Evolutionary conservation across 53 echinoderm and acorn worm genomes (phyloP), one percentile per base, ranked within the genome.

Genomic region (Astropecten irregularis): DNA sequence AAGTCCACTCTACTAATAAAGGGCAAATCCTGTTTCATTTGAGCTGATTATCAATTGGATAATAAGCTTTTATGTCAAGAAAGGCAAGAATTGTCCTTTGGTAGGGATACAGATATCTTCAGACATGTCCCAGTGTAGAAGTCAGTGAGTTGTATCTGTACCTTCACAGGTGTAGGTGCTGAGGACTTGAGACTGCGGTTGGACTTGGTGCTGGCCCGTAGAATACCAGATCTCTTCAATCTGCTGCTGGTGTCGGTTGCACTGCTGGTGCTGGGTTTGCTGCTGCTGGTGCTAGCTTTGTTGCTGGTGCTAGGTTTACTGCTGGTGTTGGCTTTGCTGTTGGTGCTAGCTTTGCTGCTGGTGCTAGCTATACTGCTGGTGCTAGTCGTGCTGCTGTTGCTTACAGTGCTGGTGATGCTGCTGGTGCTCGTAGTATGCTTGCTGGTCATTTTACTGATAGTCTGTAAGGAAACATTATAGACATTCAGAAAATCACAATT

Each of bases 141-240:
- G n/a, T n/a, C n/a, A n/a, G n/a, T n/a, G n/a, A n/a, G n/a, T n/a
- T n/a, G n/a, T n/a, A n/a, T n/a, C n/a, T n/a, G n/a, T 42, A 42
- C 42, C 87, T 77, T 33, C 26, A 27, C 20, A 11, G 87, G 6
- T 6, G 42, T 11, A 6, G 11, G 6, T 42, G 52, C 38, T 9
- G 34, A 37, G 0, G 33, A 11, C 44, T 42, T 58, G 58, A 57
- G 71, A 3, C 69, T 48, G 46, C 56, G 68, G 44, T 84, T 84
- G 39, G 48, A 70, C 71, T 84, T 84, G 14, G 84, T 84, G 42
- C 69, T 84, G 29, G 84, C 54, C 33, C 57, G 21, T 38, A 84
- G 84, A 27, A 84, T 32, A 20, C 69, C 58, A n/a, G 60, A 37
- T 21, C 84, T 13, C 25, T 71, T 23, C 0, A 62, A 4, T 16